Percentiles rank a stretch among this genome's conserved stretches.
Conservation (phyloP, 2,888 invertebrate species). For the Amiota mariae region DNA sequence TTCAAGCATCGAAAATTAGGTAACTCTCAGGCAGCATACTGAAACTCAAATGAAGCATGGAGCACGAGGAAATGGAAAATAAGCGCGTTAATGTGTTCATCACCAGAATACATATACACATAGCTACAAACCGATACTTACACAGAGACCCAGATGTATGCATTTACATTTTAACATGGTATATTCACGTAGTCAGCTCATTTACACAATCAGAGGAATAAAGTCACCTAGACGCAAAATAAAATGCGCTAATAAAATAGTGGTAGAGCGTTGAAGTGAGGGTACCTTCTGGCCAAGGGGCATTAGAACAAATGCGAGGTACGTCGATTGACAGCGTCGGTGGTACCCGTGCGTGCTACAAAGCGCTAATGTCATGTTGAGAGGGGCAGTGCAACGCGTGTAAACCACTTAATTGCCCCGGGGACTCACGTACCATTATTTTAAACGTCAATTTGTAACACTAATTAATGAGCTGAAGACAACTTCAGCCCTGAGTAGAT, state of each 20-base stretch:
- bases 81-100: neutral
- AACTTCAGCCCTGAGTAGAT: neutral
- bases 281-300: neutral
- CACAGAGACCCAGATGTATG: neutral
- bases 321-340: neutral
- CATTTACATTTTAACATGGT: neutral
- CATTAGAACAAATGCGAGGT: constrained; percentile 17
- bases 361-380: neutral
- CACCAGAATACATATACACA: neutral
- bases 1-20: constrained; percentile 26
- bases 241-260: constrained; percentile 19
- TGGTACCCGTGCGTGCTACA: too few species aligned
- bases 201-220: neutral
- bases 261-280: neutral
- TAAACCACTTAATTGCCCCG: constrained; percentile 46
- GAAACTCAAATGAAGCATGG: constrained; percentile 9
- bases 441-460: constrained; percentile 57
- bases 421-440: constrained; percentile 51
- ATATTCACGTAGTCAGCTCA: neutral
- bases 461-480: constrained; percentile 56
- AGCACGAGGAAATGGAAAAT: neutral
- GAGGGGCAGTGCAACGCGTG: neutral
- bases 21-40: constrained; percentile 7
- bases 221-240: constrained; percentile 2
- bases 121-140: neutral